phyloP scores from a whole-genome alignment of 2,888 invertebrate genomes.

The Zeuzera pyrina region DNA sequence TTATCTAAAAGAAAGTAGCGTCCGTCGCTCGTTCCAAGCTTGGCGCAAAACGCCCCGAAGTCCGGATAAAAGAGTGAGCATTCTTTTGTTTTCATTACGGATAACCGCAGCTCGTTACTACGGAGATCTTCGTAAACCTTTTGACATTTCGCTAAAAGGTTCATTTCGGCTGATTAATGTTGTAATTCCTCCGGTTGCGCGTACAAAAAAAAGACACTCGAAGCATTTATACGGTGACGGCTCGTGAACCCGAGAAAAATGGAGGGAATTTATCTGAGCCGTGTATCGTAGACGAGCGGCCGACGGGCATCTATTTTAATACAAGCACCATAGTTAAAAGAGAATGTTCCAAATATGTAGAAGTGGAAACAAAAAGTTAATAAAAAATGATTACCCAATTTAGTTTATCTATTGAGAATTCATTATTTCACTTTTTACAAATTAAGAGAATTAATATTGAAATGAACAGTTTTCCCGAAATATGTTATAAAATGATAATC shows the following conservation, averaged over 20 bases:
- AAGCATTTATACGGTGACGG: conserved; percentile 51
- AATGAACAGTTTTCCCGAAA: no score
- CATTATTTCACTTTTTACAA: no score
- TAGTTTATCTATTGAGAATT: no score
- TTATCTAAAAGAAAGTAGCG: conserved; percentile 60
- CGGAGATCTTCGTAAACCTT: conserved; percentile 53
- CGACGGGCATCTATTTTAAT: conserved; percentile 42
- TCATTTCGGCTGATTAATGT: conserved; percentile 64
- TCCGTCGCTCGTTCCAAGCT: conserved; percentile 14
- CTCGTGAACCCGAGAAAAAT: conserved; percentile 52
- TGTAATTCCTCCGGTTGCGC: conserved; percentile 53
- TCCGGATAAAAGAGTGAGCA: conserved; percentile 18
- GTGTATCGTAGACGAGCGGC: conserved; percentile 35
- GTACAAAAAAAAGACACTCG: conserved; percentile 52
- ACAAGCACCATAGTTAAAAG: conserved; percentile 18
- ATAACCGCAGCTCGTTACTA: conserved; percentile 44
- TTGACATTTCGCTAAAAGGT: conserved; percentile 67
- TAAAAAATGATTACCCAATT: no score
- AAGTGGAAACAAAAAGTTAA: conserved; percentile 8
- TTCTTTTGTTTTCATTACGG: conserved; percentile 48
- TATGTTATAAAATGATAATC: no score
- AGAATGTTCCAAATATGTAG: conserved; percentile 3
- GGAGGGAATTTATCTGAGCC: conserved; percentile 49
- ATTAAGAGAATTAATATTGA: no score
- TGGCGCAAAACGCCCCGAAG: conserved; percentile 33